phyloP scores from a whole-genome alignment of 2,888 invertebrate species.

The Helicoverpa assulta region DNA sequence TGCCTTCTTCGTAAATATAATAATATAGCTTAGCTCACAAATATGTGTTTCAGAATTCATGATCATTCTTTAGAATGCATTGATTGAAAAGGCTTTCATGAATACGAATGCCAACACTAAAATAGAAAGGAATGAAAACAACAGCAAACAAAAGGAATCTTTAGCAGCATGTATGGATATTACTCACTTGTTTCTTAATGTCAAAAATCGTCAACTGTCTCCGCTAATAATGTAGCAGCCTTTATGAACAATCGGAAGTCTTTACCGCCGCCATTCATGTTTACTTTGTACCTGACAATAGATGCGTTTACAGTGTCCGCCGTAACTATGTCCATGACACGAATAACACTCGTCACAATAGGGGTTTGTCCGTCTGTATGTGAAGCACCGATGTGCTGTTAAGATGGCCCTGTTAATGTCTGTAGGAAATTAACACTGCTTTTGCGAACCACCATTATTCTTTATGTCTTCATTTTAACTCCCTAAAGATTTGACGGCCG shows the following conservation, averaged over 20 bases:
- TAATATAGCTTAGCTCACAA: slow-evolving; percentile 4
- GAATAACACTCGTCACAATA: slow-evolving; percentile 76
- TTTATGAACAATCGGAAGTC: slow-evolving; percentile 63
- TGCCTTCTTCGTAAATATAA: slow-evolving; percentile 16
- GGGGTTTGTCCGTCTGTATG: slow-evolving; percentile 74
- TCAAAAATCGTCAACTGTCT: slow-evolving; percentile 20
- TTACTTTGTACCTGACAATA: slow-evolving; percentile 76
- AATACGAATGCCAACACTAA: background rate
- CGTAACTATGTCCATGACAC: slow-evolving; percentile 74
- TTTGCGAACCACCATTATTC: slow-evolving; percentile 75
- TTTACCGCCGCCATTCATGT: slow-evolving; percentile 70
- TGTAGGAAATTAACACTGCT: slow-evolving; percentile 80
- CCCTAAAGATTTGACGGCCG: slow-evolving; percentile 65
- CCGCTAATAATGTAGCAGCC: slow-evolving; percentile 40
- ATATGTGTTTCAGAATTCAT: background rate
- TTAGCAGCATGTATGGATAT: background rate
- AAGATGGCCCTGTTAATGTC: slow-evolving; percentile 80
- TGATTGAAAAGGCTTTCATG: background rate
- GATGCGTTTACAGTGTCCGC: slow-evolving; percentile 57
- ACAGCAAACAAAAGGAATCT: background rate
- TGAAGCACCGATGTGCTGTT: slow-evolving; percentile 74
- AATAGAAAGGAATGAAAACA: background rate
- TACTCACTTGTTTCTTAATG: slow-evolving; percentile 12
- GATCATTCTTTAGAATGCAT: background rate
- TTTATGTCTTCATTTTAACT: slow-evolving; percentile 82